A percentile compares a stretch with the other conserved stretches of the same genome.
phyloP scores from a whole-genome alignment of 2,113 vertebrate species.

The Illadopsis cleaveri region DNA sequence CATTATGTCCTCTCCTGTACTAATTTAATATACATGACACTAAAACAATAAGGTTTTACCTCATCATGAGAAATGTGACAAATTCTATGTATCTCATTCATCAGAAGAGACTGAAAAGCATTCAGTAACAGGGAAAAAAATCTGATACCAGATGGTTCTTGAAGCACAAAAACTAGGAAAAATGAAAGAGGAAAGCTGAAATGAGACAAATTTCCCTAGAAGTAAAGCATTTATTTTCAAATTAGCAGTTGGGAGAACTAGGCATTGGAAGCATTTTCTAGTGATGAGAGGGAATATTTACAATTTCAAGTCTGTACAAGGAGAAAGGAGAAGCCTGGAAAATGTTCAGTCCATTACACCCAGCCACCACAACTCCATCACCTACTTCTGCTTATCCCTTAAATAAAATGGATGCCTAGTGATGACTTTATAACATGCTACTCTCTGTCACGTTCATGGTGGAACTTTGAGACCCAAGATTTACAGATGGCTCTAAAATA shows the following conservation, averaged over 20 bases:
- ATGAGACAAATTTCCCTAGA: neutral
- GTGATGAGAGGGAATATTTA: neutral
- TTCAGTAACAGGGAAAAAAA: neutral
- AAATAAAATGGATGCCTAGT: neutral
- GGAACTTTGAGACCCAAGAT: neutral
- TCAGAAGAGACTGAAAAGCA: neutral
- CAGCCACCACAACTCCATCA: neutral
- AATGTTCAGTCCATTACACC: neutral
- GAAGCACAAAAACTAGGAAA: neutral
- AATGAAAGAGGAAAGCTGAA: neutral
- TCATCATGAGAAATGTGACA: neutral
- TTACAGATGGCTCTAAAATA: neutral
- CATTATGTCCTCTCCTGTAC: neutral
- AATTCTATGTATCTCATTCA: neutral
- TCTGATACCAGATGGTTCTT: neutral
- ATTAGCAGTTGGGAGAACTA: neutral
- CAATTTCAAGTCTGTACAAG: neutral
- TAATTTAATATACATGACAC: neutral
- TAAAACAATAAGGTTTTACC: neutral
- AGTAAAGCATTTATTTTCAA: neutral
- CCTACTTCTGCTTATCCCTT: neutral
- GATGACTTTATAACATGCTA: fast-evolving
- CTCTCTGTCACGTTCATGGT: neutral
- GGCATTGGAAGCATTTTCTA: neutral
- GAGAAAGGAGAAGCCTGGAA: neutral